phyloP scores from a whole-genome alignment of 2,797 vertebrate species.

The Ciconia nigra region DNA sequence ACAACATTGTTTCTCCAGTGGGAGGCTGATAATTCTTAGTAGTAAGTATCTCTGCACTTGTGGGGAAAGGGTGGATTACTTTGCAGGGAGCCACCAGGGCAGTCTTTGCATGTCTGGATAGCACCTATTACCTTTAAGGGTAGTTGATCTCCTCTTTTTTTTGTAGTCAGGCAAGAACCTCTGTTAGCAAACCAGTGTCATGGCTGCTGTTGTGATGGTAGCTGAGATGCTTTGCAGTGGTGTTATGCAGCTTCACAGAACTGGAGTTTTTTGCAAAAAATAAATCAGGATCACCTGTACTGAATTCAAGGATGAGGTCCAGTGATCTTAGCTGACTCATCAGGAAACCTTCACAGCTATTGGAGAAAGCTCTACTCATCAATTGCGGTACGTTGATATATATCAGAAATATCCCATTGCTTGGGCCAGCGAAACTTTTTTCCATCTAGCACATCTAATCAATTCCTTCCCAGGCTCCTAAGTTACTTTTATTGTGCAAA shows the following conservation, averaged over 20 bases:
- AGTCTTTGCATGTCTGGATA: not conserved
- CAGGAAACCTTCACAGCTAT: not conserved
- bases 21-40: not conserved
- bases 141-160: not conserved
- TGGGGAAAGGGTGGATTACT: not conserved
- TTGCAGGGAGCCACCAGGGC: not conserved
- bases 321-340: not conserved
- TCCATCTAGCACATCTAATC: not conserved
- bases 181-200: not conserved
- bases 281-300: not conserved
- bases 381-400: fast-evolving
- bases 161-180: not conserved
- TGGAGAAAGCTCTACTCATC: not conserved
- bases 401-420: not conserved
- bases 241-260: not conserved
- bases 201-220: not conserved
- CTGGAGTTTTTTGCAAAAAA: not conserved
- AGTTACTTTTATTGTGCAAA: not conserved
- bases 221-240: not conserved
- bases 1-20: not conserved
- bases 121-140: not conserved
- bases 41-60: not conserved
- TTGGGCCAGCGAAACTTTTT: not conserved
- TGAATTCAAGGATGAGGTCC: not conserved
- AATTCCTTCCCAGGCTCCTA: not conserved